Conservation (phyloP, 2,888 invertebrate species). For the Spodoptera exigua region DNA sequence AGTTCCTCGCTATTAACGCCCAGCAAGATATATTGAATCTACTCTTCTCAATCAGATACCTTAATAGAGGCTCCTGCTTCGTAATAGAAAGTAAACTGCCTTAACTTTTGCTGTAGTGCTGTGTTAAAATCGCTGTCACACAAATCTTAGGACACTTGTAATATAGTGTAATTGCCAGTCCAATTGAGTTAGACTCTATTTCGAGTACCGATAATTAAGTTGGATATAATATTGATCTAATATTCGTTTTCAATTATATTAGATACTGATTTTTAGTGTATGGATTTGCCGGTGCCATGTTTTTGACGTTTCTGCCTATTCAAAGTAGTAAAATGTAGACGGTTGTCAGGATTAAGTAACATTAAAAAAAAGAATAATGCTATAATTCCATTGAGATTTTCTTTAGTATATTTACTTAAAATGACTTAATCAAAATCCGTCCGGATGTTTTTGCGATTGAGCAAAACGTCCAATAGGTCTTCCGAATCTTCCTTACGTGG, state of each 20-base stretch:
- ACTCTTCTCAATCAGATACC: conserved; percentile 87
- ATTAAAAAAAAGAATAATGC: no score
- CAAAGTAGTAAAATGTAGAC: no score
- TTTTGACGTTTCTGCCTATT: no score
- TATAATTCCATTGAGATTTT: no score
- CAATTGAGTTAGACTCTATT: conserved; percentile 47
- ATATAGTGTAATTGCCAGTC: conserved; percentile 47
- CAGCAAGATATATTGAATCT: conserved; percentile 86
- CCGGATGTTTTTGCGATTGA: no score
- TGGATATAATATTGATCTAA: conserved; percentile 32
- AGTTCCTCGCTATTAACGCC: conserved; percentile 87
- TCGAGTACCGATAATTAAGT: conserved; percentile 29
- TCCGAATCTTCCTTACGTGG: no score
- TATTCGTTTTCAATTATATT: conserved; percentile 31
- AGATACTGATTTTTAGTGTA: neutral
- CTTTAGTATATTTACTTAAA: no score
- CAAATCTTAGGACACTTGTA: conserved; percentile 53
- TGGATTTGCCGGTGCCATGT: no score
- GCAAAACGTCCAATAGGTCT: no score
- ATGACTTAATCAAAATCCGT: no score
- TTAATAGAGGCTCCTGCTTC: conserved; percentile 76
- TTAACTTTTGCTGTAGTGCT: conserved; percentile 59
- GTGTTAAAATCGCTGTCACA: conserved; percentile 50
- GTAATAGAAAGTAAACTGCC: conserved; percentile 71
- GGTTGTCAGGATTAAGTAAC: no score